A percentile compares a stretch with the other conserved stretches of the same genome.
phyloP scores from a whole-genome alignment of 2,888 invertebrate genomes.

The Agrypnus murinus region DNA sequence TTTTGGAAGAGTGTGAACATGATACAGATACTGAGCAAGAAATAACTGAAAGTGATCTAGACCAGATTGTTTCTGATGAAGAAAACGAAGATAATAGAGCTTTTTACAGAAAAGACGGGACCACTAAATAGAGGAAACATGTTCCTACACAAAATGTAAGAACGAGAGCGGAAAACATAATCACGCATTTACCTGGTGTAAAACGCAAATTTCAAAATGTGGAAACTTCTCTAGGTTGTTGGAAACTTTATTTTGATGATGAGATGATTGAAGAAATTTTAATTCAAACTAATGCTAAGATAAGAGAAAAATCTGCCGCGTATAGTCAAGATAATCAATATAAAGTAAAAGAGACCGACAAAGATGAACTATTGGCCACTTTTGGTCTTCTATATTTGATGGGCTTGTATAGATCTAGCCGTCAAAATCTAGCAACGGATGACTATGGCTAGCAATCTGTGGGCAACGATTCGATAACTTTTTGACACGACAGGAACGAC shows the following conservation, averaged over 20 bases:
- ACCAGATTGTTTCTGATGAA: not conserved
- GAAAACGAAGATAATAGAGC: not conserved
- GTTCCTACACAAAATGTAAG: too few species aligned
- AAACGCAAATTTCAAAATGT: slow-evolving; percentile 7
- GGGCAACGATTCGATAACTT: too few species aligned
- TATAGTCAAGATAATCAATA: too few species aligned
- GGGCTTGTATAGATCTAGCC: slow-evolving; percentile 9
- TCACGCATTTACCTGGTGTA: slow-evolving; percentile 16
- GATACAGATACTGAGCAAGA: not conserved
- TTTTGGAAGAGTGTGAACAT: too few species aligned
- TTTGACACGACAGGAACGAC: slow-evolving; percentile 10
- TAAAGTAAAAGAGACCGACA: slow-evolving; percentile 22
- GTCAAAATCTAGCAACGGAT: not conserved
- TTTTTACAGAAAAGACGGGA: not conserved
- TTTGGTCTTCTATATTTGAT: slow-evolving; percentile 25
- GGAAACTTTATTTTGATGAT: slow-evolving; percentile 6
- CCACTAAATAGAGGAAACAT: not conserved
- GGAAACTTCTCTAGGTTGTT: not conserved
- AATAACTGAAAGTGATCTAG: slow-evolving; percentile 18
- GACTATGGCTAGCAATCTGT: too few species aligned
- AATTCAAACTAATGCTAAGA: not conserved
- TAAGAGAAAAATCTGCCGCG: not conserved
- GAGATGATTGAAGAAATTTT: slow-evolving; percentile 8
- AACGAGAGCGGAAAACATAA: slow-evolving; percentile 2
- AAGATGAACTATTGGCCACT: not conserved